Evolutionary conservation across 1,140 invertebrate genomes (phyloP).

Genomic region (Drosophila grimshawi): DNA sequence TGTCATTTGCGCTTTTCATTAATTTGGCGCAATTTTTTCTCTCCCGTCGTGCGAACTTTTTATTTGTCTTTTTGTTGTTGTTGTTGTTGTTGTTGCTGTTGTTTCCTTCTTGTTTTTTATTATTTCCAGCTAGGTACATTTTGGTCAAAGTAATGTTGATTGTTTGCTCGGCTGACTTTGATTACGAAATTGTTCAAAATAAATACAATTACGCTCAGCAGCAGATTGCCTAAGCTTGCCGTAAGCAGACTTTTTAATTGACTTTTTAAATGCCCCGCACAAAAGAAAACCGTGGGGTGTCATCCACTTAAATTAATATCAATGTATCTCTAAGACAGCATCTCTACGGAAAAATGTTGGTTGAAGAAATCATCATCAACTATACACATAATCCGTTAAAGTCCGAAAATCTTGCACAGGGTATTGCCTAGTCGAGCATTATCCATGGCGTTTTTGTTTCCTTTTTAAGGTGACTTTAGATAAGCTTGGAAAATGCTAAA

Average conservation of each 20-base stretch:
- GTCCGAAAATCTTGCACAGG: neutral
- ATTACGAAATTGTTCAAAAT: constrained; percentile 81
- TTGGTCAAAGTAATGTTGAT: constrained; percentile 77
- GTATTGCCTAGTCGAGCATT: neutral
- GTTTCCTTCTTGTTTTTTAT: constrained; percentile 44
- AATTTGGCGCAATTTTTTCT: constrained; percentile 65
- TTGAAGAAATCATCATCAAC: too few relatives aligned
- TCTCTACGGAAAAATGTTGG: too few relatives aligned
- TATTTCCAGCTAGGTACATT: constrained; percentile 52
- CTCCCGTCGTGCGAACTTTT: constrained; percentile 68
- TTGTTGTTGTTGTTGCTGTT: too few relatives aligned
- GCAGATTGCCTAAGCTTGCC: constrained; percentile 34
- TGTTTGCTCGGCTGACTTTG: constrained; percentile 76
- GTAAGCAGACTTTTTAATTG: constrained; percentile 71
- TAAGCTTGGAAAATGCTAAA: constrained; percentile 44
- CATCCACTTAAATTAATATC: neutral
- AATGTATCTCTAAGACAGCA: too few relatives aligned
- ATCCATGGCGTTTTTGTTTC: neutral
- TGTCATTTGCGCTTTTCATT: constrained; percentile 79
- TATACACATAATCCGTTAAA: neutral
- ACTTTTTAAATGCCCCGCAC: constrained; percentile 48
- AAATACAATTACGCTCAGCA: constrained; percentile 71
- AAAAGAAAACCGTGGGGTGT: neutral
- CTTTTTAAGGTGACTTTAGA: constrained; percentile 5
- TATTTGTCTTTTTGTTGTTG: constrained; percentile 43